Evolutionary conservation across 2,113 vertebrate genomes (phyloP), one percentile per base, ranked within the genome.

Genomic region (Murina feae): DNA sequence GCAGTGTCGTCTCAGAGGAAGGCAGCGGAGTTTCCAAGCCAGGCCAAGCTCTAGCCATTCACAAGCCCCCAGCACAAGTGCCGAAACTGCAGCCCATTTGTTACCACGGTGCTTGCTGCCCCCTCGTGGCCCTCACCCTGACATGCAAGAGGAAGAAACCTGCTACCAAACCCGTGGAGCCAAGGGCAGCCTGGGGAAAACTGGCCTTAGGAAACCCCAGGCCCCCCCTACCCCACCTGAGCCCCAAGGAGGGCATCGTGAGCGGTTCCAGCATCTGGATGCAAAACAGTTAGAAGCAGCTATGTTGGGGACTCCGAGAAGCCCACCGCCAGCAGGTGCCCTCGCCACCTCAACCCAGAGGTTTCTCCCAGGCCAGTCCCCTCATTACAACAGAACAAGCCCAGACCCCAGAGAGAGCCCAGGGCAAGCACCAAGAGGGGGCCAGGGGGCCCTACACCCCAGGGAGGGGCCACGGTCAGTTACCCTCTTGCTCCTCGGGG

Each of bases 401-500:
- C 99, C 96, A 98, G 97, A 98, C 51, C 58, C 92, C 49, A 83
- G n/a, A 93, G 76, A 96, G 90, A 94, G 80, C 44, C 81, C 78
- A 85, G 89, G 68, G 65, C 20, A 89, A 95, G 89, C 96, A 94
- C 87, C 87, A 47, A 87, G 91, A 74, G 2, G 81, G 71, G 63
- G 80, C 80, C 53, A 37, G 2, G 84, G 9, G 20, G 60, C 55
- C 91, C 94, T 95, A 97, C 79, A 97, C 89, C 96, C 97, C 96
- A 0, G 20, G 13, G 6, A 10, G 58, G 90, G 6, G 76, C 32
- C 7, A 0, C 9, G 17, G 35, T 96, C 4, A 18, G 93, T 98
- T 98, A 98, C 98, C 98, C 0, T 71, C 94, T 97, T 92, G 85
- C 0, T 98, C 98, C 30, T 96, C 95, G 9, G 89, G 96, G 3